phyloP scores from a whole-genome alignment of 2,113 vertebrate species.

The Gadus macrocephalus region DNA sequence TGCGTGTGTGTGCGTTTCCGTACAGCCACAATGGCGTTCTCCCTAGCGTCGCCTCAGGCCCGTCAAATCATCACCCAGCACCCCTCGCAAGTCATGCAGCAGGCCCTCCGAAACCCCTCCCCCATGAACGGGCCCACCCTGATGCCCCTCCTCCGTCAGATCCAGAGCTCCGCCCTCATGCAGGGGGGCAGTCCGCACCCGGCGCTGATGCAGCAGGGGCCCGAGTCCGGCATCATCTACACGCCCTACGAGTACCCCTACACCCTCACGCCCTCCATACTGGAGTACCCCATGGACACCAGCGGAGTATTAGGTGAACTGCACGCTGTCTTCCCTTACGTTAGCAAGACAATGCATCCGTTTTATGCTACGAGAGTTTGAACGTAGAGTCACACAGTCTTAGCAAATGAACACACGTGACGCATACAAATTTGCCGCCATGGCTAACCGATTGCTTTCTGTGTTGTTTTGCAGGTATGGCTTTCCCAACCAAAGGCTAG shows the following conservation, averaged over 20 bases:
- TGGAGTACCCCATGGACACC: slow-evolving; percentile 98
- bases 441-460: slow-evolving; percentile 91
- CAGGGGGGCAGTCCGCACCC: slow-evolving; percentile 90
- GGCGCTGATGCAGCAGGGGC: slow-evolving; percentile 86
- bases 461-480: slow-evolving; percentile 99
- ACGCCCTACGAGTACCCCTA: slow-evolving; percentile 98
- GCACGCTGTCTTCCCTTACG: not conserved
- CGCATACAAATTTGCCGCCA: slow-evolving; percentile 55
- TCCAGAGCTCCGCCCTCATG: slow-evolving; percentile 90
- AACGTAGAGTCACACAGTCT: not conserved
- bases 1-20: slow-evolving; percentile 23
- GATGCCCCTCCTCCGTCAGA: slow-evolving; percentile 99
- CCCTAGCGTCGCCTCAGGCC: slow-evolving; percentile 90
- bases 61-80: slow-evolving; percentile 90
- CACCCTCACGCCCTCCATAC: slow-evolving; percentile 95
- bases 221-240: slow-evolving; percentile 96
- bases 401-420: slow-evolving; percentile 15
- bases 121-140: slow-evolving; percentile 86
- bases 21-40: slow-evolving; percentile 87
- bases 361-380: not conserved
- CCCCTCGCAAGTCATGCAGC: slow-evolving; percentile 88
- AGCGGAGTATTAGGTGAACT: slow-evolving; percentile 95
- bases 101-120: slow-evolving; percentile 84
- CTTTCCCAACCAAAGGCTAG: slow-evolving; percentile 99
- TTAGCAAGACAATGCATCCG: too few species aligned